Evolutionary conservation across 2,113 vertebrate genomes (phyloP), one percentile per base, ranked within the genome.

Genomic region (Macrotis lagotis): DNA sequence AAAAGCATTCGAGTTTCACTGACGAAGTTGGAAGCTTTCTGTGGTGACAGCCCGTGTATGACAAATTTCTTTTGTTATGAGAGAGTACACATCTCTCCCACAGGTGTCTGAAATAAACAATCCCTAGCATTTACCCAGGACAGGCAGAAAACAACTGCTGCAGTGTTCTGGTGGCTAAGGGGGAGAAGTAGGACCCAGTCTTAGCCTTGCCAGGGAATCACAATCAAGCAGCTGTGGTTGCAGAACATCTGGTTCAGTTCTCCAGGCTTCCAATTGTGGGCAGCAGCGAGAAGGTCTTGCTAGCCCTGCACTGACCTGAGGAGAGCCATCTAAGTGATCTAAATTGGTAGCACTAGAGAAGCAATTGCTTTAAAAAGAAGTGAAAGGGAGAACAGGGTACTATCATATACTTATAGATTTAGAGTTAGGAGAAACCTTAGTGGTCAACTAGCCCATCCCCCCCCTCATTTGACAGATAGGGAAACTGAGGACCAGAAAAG

Each of bases 161-260:
- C 92, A 55, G 24, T 8, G 51, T 91, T 95, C 48, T 1, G 89
- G 88, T 0, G 92, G 66, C 92, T 91, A 94, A 95, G 52, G 0
- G 37, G 0, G 52, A 10, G 95, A 96, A 96, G 51, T n/a, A 22
- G 52, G 0, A 9, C 5, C 66, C 66, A 83, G 66, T 14, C 51
- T 91, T 31, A 0, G 94, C 92, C 49, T 50, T 91, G 93, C 50
- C 94, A 94, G 92, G 50, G 19, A 93, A 28, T 88, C 74, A 11
- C 44, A 91, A 50, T 90, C 90, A 74, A 90, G 50, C 83, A 95
- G 89, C 89, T 97, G 92, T 90, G 90, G 28, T 94, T 52, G 88
- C 55, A 96, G 93, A 95, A n/a, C 66, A 93, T 24, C 90, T 48
- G 51, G 74, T 92, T 95, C 89, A 88, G 48, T 51, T 94, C 66